Conservation (phyloP, 2,797 vertebrate species). For the Karalla daura region DNA sequence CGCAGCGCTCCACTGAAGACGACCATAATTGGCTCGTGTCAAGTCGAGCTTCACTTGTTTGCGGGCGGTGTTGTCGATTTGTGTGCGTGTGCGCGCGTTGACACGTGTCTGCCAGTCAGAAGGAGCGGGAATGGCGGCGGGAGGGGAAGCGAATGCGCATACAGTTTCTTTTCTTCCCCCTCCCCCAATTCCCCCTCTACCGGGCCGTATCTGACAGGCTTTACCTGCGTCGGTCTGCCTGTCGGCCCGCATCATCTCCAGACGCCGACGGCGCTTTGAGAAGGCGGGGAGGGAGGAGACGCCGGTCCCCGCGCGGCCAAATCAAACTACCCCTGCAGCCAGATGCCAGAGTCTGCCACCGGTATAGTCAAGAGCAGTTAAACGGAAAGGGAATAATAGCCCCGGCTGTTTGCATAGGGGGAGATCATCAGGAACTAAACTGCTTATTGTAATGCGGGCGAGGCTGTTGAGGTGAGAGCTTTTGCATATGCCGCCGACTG, state of each 20-base stretch:
- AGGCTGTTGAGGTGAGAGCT: slow-evolving; percentile 5
- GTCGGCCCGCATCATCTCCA: slow-evolving; percentile 51
- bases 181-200: slow-evolving; percentile 60
- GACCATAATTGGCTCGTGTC: slow-evolving; percentile 44
- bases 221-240: slow-evolving; percentile 38
- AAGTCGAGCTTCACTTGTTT: slow-evolving; percentile 39
- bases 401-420: background rate
- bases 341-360: background rate
- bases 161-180: slow-evolving; percentile 56
- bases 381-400: background rate
- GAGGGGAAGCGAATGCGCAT: slow-evolving; percentile 73
- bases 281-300: slow-evolving; percentile 27
- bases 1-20: slow-evolving; percentile 35
- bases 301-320: slow-evolving; percentile 24
- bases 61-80: slow-evolving; percentile 24
- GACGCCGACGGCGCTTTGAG: slow-evolving; percentile 26
- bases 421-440: background rate
- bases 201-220: slow-evolving; percentile 27
- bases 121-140: slow-evolving; percentile 16
- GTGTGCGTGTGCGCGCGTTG: background rate
- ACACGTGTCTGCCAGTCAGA: slow-evolving; percentile 58
- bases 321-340: slow-evolving; percentile 29
- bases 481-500: no score
- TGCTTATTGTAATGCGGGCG: slow-evolving; percentile 1
- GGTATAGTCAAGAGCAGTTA: background rate